A percentile compares a stretch with the other conserved stretches of the same genome.
Conservation (phyloP, 2,113 vertebrate species). For the Otolemur garnettii region DNA sequence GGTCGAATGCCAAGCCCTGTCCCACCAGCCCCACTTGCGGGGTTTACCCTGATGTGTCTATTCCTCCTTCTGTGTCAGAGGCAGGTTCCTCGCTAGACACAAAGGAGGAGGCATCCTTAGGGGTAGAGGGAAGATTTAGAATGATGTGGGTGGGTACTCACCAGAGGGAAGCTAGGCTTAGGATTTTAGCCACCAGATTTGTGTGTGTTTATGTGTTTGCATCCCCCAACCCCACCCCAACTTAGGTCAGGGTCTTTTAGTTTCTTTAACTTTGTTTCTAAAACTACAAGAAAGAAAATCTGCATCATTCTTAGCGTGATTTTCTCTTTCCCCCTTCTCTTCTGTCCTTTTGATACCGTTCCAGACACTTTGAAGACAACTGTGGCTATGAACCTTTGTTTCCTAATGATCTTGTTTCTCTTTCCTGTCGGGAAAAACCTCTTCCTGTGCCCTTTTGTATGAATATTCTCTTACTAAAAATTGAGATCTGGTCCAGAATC, state of each 20-base stretch:
- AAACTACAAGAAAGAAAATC: neutral
- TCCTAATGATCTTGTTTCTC: constrained; percentile 32
- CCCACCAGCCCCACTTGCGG: neutral
- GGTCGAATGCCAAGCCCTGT: neutral
- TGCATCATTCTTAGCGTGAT: neutral
- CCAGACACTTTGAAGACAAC: neutral
- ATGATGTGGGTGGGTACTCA: neutral
- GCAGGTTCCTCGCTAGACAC: neutral
- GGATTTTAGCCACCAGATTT: neutral
- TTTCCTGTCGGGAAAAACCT: neutral
- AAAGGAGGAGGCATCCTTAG: neutral
- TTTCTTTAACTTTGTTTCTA: constrained; percentile 41
- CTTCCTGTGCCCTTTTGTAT: neutral
- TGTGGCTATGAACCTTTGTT: neutral
- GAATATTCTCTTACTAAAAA: constrained; percentile 34
- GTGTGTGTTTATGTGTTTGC: neutral
- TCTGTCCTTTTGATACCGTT: neutral
- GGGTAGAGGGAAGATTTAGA: neutral
- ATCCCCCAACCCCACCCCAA: neutral
- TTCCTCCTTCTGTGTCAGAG: neutral
- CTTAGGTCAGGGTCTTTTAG: neutral
- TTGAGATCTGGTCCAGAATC: constrained; percentile 5
- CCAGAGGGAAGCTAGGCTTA: neutral
- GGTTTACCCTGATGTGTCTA: neutral
- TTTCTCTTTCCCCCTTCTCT: neutral